Evolutionary conservation across 2,113 vertebrate genomes (phyloP), one percentile per base, ranked within the genome.

Genomic region (Salminus brasiliensis): DNA sequence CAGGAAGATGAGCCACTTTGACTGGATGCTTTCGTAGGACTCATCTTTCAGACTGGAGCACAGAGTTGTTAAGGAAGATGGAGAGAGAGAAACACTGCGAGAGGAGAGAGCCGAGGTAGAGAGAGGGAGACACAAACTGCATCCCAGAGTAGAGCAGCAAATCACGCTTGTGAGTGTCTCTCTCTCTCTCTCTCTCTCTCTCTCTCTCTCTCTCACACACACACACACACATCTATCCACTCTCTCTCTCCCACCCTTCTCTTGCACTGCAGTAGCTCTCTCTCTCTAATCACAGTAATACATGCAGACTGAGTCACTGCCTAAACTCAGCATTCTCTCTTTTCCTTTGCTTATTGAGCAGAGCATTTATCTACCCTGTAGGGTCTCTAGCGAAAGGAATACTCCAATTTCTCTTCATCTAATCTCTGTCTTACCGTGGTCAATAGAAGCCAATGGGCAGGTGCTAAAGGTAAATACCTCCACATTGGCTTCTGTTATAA

Each of bases 11-110:
- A 79, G 95, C 93, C 94, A 94, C 92, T 95, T 94, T 90, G 96
- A 91, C 93, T 97, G 94, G 94, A 97, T 95, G 91, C 92, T 95
- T 95, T 95, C 89, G 89, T 92, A 95, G 93, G 93, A 95, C 94
- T 96, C 97, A 97, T 99, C 95, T n/a, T 85, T 97, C 95, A 92
- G 92, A 92, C 89, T 92, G 92, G 92, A 95, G 92, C 86, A 93
- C 94, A 94, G 96, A 90, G 93, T 45, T 75, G 16, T 71, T 75
- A 49, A 63, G 90, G 86, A 93, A 86, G 88, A 88, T 89, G 87
- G 86, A 88, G 87, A 73, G 87, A 73, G 76, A 84, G 72, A 68
- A 80, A 68, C 85, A 81, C 85, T 71, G 68, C 10, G 68, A 75
- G 18, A 60, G 65, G 65, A 55, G 76, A 30, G 53, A 78, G 84